Percentiles rank a stretch among this genome's conserved stretches.
These are phyloP conservation scores for Himantopus leucocephalus DNA, from an alignment of 2,113 vertebrate species.

Conservation along the genomic window DNA sequence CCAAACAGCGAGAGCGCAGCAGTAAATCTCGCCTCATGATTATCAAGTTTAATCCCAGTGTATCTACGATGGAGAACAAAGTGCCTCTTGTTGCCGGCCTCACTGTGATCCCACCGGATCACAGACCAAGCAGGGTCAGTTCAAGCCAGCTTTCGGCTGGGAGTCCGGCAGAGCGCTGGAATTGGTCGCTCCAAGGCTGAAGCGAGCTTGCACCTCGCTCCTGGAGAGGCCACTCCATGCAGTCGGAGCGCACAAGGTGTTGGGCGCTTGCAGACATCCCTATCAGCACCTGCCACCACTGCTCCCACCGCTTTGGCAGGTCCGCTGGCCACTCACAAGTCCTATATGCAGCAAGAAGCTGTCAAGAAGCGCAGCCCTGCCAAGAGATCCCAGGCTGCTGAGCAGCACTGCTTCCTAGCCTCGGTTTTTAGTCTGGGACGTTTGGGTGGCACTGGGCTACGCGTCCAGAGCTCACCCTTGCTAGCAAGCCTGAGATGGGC, in stretches of 20 bases:
- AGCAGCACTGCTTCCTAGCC: neutral
- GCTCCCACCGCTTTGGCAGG: neutral
- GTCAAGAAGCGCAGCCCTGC: neutral
- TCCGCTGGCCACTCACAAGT: neutral
- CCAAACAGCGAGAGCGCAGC: neutral
- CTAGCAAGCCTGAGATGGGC: neutral
- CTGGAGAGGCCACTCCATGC: rapidly evolving
- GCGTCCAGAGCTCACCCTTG: neutral
- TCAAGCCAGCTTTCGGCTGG: neutral
- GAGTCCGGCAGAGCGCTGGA: neutral
- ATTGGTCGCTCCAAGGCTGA: neutral
- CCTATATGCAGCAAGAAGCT: neutral
- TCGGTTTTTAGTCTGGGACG: neutral
- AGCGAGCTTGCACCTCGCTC: neutral
- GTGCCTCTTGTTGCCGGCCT: neutral
- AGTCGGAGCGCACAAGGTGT: neutral
- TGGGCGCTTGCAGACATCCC: neutral
- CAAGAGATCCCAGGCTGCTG: neutral
- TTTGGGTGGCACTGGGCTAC: neutral
- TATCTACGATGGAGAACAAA: neutral
- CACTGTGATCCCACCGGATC: neutral
- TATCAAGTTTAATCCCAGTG: neutral
- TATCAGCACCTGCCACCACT: neutral
- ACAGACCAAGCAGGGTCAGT: neutral
- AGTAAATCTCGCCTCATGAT: conserved; percentile 20